Evolutionary conservation across 2,113 vertebrate species (phyloP).

Genomic region (Hyaena hyaena): DNA sequence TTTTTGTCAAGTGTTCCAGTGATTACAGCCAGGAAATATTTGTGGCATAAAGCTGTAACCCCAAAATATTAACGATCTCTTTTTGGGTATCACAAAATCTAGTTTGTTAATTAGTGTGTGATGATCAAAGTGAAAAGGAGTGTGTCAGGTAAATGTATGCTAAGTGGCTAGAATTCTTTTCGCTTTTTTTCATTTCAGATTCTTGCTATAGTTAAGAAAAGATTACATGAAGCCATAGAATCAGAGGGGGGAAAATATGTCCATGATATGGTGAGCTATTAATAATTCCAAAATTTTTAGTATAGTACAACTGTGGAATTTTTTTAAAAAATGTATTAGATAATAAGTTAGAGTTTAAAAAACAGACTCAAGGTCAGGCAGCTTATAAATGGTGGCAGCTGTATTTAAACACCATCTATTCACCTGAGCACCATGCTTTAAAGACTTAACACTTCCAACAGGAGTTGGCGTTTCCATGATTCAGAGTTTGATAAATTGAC

Average conservation of each 20-base stretch:
- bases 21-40: neutral
- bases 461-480: neutral
- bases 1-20: neutral
- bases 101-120: neutral
- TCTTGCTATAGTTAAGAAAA: neutral
- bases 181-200: neutral
- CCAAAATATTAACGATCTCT: neutral
- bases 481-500: neutral
- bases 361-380: neutral
- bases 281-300: neutral
- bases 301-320: neutral
- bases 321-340: neutral
- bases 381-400: neutral
- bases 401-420: neutral
- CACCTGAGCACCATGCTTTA: neutral
- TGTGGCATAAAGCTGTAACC: neutral
- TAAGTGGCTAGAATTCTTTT: neutral
- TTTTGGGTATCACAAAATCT: neutral
- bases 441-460: neutral
- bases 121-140: constrained; percentile 8
- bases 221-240: neutral
- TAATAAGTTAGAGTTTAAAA: neutral
- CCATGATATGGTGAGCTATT: neutral
- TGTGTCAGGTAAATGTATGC: neutral
- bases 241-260: neutral